These are phyloP conservation scores for Liasis olivaceus DNA, from an alignment of 2,797 vertebrate species.

Conservation along the genomic window DNA sequence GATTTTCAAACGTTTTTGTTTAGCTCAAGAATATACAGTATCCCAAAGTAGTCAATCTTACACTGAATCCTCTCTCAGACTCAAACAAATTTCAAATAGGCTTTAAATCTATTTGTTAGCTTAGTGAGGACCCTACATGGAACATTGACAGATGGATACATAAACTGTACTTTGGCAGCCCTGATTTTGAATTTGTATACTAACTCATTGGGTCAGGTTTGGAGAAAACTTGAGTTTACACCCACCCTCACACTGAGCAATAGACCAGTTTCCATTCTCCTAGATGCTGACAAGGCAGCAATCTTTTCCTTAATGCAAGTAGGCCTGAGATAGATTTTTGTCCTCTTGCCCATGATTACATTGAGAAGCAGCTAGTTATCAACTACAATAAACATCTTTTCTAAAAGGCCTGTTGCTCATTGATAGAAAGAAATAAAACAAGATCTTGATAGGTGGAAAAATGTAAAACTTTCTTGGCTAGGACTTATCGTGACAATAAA, in stretches of 20 bases:
- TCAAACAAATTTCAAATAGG: constrained; percentile 56
- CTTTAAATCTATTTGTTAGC: constrained; percentile 67
- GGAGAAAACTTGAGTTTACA: not conserved
- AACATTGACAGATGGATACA: constrained; percentile 51
- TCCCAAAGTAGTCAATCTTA: constrained; percentile 57
- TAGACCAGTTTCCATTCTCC: not conserved
- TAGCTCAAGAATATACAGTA: constrained; percentile 53
- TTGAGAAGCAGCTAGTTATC: not conserved
- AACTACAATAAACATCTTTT: not conserved
- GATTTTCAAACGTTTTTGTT: constrained; percentile 54
- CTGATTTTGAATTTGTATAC: not conserved
- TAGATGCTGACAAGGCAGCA: not conserved
- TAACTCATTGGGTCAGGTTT: not conserved
- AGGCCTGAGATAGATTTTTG: not conserved
- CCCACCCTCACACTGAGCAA: not conserved
- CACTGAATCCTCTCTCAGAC: constrained; percentile 45
- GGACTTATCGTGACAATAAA: not conserved
- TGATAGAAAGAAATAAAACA: not conserved
- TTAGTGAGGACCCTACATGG: constrained; percentile 48
- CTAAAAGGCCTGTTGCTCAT: not conserved
- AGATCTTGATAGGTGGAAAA: not conserved
- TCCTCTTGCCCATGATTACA: not conserved
- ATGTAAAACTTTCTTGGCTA: not conserved
- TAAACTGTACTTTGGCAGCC: constrained; percentile 45
- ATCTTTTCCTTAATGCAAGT: not conserved